phyloP scores from a whole-genome alignment of 37 sponge, comb jelly and placozoan species.

The Aplysina aerophoba region DNA sequence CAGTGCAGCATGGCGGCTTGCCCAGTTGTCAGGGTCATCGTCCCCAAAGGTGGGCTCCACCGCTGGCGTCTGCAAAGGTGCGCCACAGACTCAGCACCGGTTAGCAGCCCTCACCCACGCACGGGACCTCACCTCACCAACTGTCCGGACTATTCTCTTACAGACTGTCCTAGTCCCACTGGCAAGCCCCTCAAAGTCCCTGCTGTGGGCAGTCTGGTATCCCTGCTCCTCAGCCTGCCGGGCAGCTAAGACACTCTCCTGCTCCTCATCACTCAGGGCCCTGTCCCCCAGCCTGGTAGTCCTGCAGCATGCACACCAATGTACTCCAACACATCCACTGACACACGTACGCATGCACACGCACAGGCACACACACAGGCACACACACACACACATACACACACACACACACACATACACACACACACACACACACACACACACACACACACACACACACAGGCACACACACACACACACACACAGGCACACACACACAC shows the following conservation, averaged over 20 bases:
- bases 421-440: constrained; percentile 58
- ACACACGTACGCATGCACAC: constrained; percentile 47
- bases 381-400: background rate
- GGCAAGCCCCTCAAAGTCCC: background rate
- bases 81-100: background rate
- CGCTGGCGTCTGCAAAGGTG: constrained; percentile 9
- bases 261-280: constrained; percentile 55
- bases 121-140: constrained; percentile 20
- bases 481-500: constrained; percentile 45
- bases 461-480: constrained; percentile 8
- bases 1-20: constrained; percentile 42
- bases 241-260: constrained; percentile 26
- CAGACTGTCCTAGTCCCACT: background rate
- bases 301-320: constrained; percentile 57
- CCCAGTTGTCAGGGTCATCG: constrained; percentile 57
- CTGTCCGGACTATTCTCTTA: constrained; percentile 45
- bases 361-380: constrained; percentile 46
- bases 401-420: constrained; percentile 38
- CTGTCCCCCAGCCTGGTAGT: constrained; percentile 55
- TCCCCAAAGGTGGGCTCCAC: constrained; percentile 52
- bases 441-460: constrained; percentile 23
- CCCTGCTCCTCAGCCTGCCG: constrained; percentile 37
- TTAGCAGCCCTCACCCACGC: too few species aligned
- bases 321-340: constrained; percentile 37
- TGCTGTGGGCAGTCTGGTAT: constrained; percentile 24